Evolutionary conservation across 2,113 vertebrate species (phyloP).

Genomic region (Etheostoma cragini): DNA sequence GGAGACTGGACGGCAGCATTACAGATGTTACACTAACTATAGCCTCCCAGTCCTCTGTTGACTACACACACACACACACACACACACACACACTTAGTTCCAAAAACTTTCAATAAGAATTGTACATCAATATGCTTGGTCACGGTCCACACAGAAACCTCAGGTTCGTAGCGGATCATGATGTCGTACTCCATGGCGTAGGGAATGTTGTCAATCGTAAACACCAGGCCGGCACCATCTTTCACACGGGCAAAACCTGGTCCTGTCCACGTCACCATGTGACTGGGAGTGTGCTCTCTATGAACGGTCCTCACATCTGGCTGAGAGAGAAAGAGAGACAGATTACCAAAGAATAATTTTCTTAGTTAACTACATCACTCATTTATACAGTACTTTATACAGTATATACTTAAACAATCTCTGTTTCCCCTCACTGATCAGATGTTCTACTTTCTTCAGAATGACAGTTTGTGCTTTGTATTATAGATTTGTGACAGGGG

Average conservation of each 20-base stretch:
- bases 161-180: constrained; percentile 88
- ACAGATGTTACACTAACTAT: constrained; percentile 86
- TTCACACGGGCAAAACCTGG: constrained; percentile 86
- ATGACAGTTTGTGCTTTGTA: neutral
- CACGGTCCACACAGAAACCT: constrained; percentile 77
- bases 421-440: neutral
- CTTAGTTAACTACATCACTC: neutral
- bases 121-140: neutral
- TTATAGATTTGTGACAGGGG: neutral
- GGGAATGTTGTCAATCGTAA: constrained; percentile 85
- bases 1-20: constrained; percentile 85
- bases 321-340: constrained; percentile 65
- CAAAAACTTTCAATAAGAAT: neutral
- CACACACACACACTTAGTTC: constrained; percentile 17
- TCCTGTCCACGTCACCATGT: constrained; percentile 87
- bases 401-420: too few relatives aligned
- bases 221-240: constrained; percentile 88
- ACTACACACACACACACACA: constrained; percentile 76
- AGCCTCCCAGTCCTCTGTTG: constrained; percentile 91
- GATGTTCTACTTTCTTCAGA: neutral
- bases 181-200: constrained; percentile 91
- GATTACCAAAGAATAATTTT: neutral
- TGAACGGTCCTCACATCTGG: constrained; percentile 81
- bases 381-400: neutral
- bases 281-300: constrained; percentile 69